phyloP scores from a whole-genome alignment of 2,888 invertebrate genomes.

The Heliconius charithonia region DNA sequence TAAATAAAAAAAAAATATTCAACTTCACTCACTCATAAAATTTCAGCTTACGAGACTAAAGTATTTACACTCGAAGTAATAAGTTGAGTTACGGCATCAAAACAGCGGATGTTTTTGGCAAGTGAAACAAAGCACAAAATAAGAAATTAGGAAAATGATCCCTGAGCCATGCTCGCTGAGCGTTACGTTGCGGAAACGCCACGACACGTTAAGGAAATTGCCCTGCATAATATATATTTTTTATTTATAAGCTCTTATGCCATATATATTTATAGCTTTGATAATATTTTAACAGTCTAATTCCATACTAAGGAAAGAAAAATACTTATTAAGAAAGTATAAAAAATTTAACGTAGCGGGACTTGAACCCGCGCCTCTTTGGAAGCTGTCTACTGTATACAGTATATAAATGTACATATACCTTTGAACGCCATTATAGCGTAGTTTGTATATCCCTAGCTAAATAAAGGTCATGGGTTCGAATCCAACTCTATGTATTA shows the following conservation, averaged over 20 bases:
- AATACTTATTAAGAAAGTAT: no score
- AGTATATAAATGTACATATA: no score
- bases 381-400: no score
- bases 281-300: neutral
- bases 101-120: slow-evolving; percentile 40
- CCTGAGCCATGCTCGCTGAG: slow-evolving; percentile 36
- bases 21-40: neutral
- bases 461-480: neutral
- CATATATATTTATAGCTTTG: neutral
- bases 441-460: neutral
- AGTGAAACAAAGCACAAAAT: slow-evolving; percentile 44
- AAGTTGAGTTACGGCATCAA: slow-evolving; percentile 34
- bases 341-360: no score
- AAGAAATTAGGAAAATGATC: slow-evolving; percentile 44
- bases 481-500: neutral
- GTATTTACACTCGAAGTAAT: slow-evolving; percentile 37
- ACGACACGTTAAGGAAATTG: slow-evolving; percentile 34
- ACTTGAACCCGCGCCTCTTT: no score
- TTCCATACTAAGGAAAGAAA: no score
- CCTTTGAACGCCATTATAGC: neutral
- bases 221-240: slow-evolving; percentile 17
- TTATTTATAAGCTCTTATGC: slow-evolving; percentile 4
- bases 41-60: slow-evolving; percentile 16
- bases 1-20: neutral
- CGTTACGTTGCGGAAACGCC: slow-evolving; percentile 35